A percentile compares a stretch with the other conserved stretches of the same genome.
Evolutionary conservation across 2,797 vertebrate species (phyloP).

Genomic region (Rousettus madagascariensis): DNA sequence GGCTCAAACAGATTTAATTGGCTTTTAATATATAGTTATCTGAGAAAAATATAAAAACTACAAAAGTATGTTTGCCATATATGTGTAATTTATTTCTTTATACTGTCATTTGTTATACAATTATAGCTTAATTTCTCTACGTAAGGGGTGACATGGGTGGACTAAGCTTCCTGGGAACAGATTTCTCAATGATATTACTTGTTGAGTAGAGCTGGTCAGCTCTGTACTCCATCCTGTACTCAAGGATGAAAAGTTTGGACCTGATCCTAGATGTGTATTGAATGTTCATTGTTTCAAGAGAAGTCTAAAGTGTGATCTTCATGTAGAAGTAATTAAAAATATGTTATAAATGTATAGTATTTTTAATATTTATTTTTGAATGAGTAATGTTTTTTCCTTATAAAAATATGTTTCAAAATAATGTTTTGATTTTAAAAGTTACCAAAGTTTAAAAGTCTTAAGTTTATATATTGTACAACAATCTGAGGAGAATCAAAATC

Average conservation of each 20-base stretch:
- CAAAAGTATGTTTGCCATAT: not conserved
- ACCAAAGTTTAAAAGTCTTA: not conserved
- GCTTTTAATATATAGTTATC: not conserved
- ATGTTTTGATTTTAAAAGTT: not conserved
- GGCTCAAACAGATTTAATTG: not conserved
- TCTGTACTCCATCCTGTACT: not conserved
- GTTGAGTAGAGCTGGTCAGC: not conserved
- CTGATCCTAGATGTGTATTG: not conserved
- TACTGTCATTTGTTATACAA: not conserved
- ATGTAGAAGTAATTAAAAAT: constrained; percentile 10
- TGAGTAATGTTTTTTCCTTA: not conserved
- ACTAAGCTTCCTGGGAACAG: not conserved
- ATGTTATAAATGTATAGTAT: not conserved
- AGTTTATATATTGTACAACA: not conserved
- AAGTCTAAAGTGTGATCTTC: not conserved
- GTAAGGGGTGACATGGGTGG: not conserved
- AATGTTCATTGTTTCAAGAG: not conserved
- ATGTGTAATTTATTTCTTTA: constrained; percentile 35
- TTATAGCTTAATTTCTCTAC: not conserved
- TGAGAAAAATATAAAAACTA: constrained; percentile 36
- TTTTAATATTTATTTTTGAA: constrained; percentile 48
- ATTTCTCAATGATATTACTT: constrained; percentile 2
- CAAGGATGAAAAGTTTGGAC: not conserved
- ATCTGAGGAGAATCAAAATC: not conserved
- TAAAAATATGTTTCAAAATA: not conserved